phyloP scores from a whole-genome alignment of 2,888 invertebrate species.

The Stenotaenia linearis region DNA sequence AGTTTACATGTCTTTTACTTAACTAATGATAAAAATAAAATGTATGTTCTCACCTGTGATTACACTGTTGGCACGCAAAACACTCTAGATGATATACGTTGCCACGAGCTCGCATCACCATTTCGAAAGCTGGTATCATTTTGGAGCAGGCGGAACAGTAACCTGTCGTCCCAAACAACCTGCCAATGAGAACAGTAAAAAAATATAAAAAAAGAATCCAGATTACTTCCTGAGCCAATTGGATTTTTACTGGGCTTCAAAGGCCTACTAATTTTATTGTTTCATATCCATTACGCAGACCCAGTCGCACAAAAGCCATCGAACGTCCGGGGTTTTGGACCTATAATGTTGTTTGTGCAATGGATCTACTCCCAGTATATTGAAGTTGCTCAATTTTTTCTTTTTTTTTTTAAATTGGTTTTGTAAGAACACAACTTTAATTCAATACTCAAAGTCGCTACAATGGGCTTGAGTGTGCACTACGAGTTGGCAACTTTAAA shows the following conservation, averaged over 20 bases:
- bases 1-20: no score
- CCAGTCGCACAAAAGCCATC: neutral
- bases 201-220: neutral
- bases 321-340: neutral
- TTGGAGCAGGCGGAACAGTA: slow-evolving; percentile 88
- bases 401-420: neutral
- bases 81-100: slow-evolving; percentile 92
- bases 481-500: neutral
- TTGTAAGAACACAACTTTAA: slow-evolving; percentile 11
- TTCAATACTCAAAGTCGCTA: neutral
- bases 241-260: neutral
- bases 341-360: slow-evolving; percentile 8
- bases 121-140: slow-evolving; percentile 88
- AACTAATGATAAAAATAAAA: neutral
- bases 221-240: slow-evolving; percentile 9
- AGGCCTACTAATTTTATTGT: slow-evolving; percentile 6
- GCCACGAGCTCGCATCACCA: slow-evolving; percentile 89
- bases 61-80: slow-evolving; percentile 90
- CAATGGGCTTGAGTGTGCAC: neutral
- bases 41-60: slow-evolving; percentile 64
- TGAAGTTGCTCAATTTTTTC: neutral
- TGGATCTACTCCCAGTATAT: neutral
- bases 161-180: slow-evolving; percentile 83
- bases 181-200: slow-evolving; percentile 46
- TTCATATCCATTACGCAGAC: slow-evolving; percentile 12